phyloP scores from a whole-genome alignment of 2,888 invertebrate genomes.

The Cistogaster globosa region DNA sequence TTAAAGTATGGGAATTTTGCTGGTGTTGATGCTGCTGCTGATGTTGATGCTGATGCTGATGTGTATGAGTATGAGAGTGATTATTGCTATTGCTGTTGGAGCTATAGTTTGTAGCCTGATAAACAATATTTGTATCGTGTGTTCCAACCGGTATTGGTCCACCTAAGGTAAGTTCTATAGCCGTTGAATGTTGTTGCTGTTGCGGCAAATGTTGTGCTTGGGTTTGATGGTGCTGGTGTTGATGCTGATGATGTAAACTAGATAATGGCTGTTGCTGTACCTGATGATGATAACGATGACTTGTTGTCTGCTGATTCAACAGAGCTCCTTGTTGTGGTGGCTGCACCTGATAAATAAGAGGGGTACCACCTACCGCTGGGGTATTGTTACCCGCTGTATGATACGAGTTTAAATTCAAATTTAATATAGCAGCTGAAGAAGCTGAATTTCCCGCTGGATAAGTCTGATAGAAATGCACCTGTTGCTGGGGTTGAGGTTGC shows the following conservation, averaged over 20 bases:
- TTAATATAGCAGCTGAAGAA: slow-evolving; percentile 80
- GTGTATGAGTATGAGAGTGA: slow-evolving; percentile 58
- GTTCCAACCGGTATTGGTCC: slow-evolving; percentile 51
- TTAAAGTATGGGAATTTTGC: slow-evolving; percentile 78
- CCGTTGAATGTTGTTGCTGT: slow-evolving; percentile 57
- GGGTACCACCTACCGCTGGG: slow-evolving; percentile 62
- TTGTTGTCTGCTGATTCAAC: slow-evolving; percentile 53
- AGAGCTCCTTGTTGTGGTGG: slow-evolving; percentile 70
- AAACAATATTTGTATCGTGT: slow-evolving; percentile 63
- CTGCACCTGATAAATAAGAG: slow-evolving; percentile 76
- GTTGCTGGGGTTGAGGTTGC: slow-evolving; percentile 74
- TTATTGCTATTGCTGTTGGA: slow-evolving; percentile 56
- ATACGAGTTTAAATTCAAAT: slow-evolving; percentile 85
- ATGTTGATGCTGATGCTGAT: slow-evolving; percentile 55
- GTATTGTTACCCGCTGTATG: slow-evolving; percentile 75
- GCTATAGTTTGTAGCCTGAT: slow-evolving; percentile 65
- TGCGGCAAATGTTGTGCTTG: slow-evolving; percentile 41
- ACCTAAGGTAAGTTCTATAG: slow-evolving; percentile 60
- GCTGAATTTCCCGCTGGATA: slow-evolving; percentile 76
- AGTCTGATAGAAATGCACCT: slow-evolving; percentile 79
- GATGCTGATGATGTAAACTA: slow-evolving; percentile 58
- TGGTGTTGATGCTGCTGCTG: slow-evolving; percentile 70
- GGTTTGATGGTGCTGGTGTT: slow-evolving; percentile 33
- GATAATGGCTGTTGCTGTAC: slow-evolving; percentile 35
- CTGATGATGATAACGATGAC: slow-evolving; percentile 68